phyloP scores from a whole-genome alignment of 2,888 invertebrate species.

The Ophraella communa region DNA sequence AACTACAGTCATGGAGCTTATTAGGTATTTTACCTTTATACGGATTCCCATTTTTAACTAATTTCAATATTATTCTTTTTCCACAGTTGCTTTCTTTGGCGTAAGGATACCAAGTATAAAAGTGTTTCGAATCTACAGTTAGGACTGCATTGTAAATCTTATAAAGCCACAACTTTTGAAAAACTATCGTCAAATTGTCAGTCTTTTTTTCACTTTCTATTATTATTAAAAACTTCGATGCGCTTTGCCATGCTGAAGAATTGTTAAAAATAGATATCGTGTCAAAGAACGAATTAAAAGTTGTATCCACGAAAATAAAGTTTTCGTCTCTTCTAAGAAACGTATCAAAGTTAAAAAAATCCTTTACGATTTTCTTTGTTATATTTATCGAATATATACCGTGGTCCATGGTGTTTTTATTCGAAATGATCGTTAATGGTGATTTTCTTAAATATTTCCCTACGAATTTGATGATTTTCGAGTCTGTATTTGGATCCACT shows the following conservation, averaged over 20 bases:
- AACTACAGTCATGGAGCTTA: background rate
- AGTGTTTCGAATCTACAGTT: background rate
- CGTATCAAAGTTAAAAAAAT: background rate
- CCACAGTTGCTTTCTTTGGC: slow-evolving; percentile 6
- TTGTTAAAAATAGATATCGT: background rate
- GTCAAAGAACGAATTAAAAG: background rate
- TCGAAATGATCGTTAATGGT: background rate
- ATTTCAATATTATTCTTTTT: background rate
- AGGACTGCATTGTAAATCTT: slow-evolving; percentile 5
- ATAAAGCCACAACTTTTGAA: background rate
- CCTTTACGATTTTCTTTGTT: background rate
- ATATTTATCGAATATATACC: background rate
- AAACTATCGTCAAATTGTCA: background rate
- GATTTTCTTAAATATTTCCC: background rate
- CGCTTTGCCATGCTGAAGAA: background rate
- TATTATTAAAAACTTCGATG: background rate
- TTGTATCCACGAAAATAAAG: slow-evolving; percentile 1
- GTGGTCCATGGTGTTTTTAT: background rate
- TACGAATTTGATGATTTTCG: background rate
- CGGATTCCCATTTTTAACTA: background rate
- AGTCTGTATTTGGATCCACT: background rate
- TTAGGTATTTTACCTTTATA: background rate
- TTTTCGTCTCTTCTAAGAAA: background rate
- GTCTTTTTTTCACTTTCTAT: background rate
- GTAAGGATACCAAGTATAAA: slow-evolving; percentile 6